Conservation (phyloP, 2,888 invertebrate species). For the Dendrolimus pini region DNA sequence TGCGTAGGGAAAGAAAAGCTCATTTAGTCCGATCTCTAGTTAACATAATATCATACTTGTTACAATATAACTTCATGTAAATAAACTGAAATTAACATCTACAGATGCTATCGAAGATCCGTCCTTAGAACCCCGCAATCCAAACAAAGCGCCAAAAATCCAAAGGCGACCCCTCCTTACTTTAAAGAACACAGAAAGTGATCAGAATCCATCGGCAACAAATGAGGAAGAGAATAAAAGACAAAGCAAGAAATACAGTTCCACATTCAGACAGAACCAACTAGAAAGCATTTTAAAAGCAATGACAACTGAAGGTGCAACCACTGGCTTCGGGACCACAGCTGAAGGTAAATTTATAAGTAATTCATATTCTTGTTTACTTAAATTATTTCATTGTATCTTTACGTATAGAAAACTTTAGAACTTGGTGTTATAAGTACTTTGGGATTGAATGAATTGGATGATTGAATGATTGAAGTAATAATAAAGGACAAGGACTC, state of each 20-base stretch:
- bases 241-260: constrained; percentile 67
- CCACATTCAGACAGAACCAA: constrained; percentile 60
- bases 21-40: too few relatives aligned
- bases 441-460: too few relatives aligned
- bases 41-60: too few relatives aligned
- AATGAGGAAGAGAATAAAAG: constrained; percentile 62
- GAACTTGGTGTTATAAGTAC: too few relatives aligned
- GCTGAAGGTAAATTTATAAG: constrained; percentile 34
- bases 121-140: constrained; percentile 28
- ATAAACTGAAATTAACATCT: too few relatives aligned
- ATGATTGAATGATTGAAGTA: too few relatives aligned
- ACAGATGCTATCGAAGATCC: constrained; percentile 57
- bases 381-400: not conserved
- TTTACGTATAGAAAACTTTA: too few relatives aligned
- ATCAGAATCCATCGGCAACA: constrained; percentile 61
- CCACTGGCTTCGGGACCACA: constrained; percentile 41
- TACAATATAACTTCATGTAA: too few relatives aligned
- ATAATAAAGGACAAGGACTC: too few relatives aligned
- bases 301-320: constrained; percentile 33
- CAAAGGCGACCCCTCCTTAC: constrained; percentile 52
- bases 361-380: not conserved
- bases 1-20: too few relatives aligned
- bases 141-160: constrained; percentile 34
- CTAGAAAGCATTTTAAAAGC: constrained; percentile 47
- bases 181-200: constrained; percentile 40